Conservation (phyloP, 1,140 invertebrate species). For the Drosophila baimaii region DNA sequence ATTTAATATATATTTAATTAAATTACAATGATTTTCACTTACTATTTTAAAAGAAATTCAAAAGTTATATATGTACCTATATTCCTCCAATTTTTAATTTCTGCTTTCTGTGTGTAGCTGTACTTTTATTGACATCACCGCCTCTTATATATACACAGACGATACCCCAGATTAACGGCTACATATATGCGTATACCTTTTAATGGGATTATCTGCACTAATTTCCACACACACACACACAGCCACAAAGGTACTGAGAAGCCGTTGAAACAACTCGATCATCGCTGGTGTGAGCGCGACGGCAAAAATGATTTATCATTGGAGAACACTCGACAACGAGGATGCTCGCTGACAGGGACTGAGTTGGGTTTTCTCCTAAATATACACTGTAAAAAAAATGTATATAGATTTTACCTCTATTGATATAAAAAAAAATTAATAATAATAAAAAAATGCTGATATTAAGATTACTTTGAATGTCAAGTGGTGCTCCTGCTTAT, state of each 20-base stretch:
- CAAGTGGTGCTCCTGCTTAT: too few relatives aligned
- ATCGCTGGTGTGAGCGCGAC: conserved; percentile 24
- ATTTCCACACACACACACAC: conserved; percentile 37
- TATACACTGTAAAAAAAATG: neutral
- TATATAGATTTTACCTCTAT: neutral
- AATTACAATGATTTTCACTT: neutral
- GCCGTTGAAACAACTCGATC: conserved; percentile 35
- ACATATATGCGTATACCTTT: conserved; percentile 11
- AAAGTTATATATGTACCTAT: neutral
- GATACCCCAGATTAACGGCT: conserved; percentile 15
- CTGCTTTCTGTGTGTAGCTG: neutral
- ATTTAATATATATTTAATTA: neutral
- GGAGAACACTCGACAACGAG: conserved; percentile 55
- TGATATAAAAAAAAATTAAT: neutral
- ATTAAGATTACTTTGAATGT: too few relatives aligned
- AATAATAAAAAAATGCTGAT: too few relatives aligned
- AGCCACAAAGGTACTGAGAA: neutral
- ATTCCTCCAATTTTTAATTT: neutral
- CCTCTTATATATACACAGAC: conserved; percentile 6
- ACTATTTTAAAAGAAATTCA: neutral
- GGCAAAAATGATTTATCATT: conserved; percentile 71
- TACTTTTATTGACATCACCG: neutral
- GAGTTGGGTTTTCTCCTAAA: conserved; percentile 8
- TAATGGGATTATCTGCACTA: conserved; percentile 65
- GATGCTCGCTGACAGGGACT: conserved; percentile 27